Evolutionary conservation across 2,113 vertebrate species (phyloP).

Genomic region (Eurypyga helias): DNA sequence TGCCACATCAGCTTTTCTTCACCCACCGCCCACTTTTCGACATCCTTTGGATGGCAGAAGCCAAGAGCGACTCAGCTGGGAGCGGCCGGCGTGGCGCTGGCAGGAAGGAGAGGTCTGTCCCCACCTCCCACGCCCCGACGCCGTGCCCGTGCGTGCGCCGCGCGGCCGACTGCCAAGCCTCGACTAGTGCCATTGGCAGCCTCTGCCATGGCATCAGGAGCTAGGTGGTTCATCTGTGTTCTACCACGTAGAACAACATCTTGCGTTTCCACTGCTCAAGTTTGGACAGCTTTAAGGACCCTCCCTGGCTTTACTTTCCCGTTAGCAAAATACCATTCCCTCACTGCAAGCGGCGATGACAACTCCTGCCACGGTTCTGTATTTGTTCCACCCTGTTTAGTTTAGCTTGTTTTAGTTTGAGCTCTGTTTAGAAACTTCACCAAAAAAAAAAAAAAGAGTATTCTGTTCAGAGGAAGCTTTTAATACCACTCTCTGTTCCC

Average conservation of each 20-base stretch:
- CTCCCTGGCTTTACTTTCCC: background rate
- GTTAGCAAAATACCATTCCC: background rate
- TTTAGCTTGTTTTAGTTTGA: background rate
- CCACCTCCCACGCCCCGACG: fast-evolving
- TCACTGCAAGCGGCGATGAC: fast-evolving
- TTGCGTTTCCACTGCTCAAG: background rate
- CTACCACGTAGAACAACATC: fast-evolving
- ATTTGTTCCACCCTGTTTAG: background rate
- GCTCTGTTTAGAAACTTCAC: background rate
- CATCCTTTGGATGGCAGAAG: slow-evolving; percentile 14
- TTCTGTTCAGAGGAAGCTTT: background rate
- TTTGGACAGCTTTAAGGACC: background rate
- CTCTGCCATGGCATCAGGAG: fast-evolving
- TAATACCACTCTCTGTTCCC: background rate
- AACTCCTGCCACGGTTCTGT: background rate
- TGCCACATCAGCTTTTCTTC: background rate
- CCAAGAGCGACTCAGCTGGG: background rate
- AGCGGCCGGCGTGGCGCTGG: background rate
- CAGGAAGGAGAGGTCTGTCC: background rate
- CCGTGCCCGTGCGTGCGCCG: fast-evolving
- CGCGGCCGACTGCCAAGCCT: fast-evolving
- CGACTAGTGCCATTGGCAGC: fast-evolving
- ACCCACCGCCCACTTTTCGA: slow-evolving; percentile 5
- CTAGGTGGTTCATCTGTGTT: background rate
- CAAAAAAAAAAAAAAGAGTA: background rate